These are phyloP conservation scores for Celastrina argiolus DNA, from an alignment of 2,888 invertebrate species.

Conservation along the genomic window DNA sequence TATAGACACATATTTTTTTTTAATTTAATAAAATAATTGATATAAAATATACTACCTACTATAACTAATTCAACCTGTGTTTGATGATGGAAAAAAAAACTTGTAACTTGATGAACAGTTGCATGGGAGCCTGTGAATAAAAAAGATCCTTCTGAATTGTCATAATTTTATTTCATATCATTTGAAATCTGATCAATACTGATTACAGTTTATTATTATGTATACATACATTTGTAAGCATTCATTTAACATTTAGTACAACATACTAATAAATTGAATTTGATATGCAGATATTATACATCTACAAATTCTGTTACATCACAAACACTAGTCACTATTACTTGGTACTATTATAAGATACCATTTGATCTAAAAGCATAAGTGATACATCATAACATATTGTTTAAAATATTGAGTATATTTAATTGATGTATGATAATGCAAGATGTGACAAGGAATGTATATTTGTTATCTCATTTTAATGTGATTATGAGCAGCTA, in stretches of 20 bases:
- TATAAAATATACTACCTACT: too few species aligned
- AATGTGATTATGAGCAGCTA: neutral
- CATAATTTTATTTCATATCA: slow-evolving; percentile 16
- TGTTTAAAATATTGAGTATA: neutral
- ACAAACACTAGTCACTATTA: neutral
- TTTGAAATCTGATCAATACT: slow-evolving; percentile 13
- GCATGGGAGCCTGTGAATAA: neutral
- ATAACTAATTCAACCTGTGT: neutral
- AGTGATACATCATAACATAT: neutral
- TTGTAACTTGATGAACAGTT: neutral
- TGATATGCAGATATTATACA: slow-evolving; percentile 4
- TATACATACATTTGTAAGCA: slow-evolving; percentile 10
- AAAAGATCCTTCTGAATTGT: neutral
- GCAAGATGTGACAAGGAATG: neutral
- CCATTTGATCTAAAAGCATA: neutral
- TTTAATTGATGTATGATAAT: neutral
- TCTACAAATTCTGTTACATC: slow-evolving; percentile 1
- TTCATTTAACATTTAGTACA: neutral
- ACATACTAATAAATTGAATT: neutral
- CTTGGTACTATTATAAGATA: slow-evolving; percentile 2
- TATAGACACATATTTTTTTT: too few species aligned
- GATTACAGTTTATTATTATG: slow-evolving; percentile 3
- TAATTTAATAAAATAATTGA: too few species aligned
- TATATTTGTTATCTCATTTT: neutral
- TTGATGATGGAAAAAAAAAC: neutral